Base-by-base conservation (phyloP, 1,140 invertebrate genomes). In the Plectrocnemia conspersa region DNA sequence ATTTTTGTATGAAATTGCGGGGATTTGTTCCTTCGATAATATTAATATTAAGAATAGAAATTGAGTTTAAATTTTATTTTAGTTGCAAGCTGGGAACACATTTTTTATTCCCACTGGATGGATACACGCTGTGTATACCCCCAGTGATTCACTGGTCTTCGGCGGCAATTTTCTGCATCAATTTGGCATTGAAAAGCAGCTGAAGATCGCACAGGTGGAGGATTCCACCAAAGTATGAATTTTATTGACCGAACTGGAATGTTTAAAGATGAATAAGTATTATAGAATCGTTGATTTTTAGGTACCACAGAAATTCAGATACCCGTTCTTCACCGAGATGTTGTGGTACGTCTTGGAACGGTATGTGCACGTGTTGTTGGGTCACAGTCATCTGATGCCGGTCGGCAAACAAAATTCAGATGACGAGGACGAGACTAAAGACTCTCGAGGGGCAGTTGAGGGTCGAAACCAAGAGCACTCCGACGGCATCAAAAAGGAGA, bases 81-180 rank as follows among this genome's bases (percentile, higher is more conserved):
- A 76, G 65, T 64, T 86, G 19, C 76, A 74, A 62, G 83, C 84
- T 35, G 92, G 94, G 0, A 86, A 96, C 71, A 98, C 96, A 2
- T 91, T 98, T 66, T 95, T 98, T 64, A 96, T 97, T 64, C 94
- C 94, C 38, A 92, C 92, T 46, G 94, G 94, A 10, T 98, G 96
- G 96, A 98, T 99, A 62, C 96, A 99, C 75, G 93, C 94, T 3
- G 96, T 98, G 1, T 97, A 93, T 68, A 98, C 96, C 0, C 93
- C 93, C 1, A 83, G 85, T 46, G 95, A 99, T 70, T 95, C 93
- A 0, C 71, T 99, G 0, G 95, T 98, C 1, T 98, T 98, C 78
- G 96, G 96, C 6, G 96, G 96, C 0, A 98, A 98, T 73, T 99
- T 99, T 73, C 75, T 99, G 7, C 95, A 98, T 68, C 92, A 88